These are phyloP conservation scores for Myoxocephalus aenaeus DNA, from an alignment of 2,797 vertebrate species.

Conservation along the genomic window DNA sequence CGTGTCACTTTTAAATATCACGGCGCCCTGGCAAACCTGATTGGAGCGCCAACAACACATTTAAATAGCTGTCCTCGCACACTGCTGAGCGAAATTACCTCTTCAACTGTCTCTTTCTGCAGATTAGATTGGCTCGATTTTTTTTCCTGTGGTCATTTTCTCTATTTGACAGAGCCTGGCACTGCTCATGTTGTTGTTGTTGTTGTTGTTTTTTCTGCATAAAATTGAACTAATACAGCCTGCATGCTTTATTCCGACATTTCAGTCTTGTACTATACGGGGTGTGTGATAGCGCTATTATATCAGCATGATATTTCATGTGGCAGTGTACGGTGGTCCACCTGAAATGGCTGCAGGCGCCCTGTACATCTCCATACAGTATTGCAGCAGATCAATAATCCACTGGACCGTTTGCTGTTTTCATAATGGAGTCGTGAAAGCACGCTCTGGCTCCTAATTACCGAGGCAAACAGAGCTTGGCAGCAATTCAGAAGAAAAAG, in stretches of 20 bases:
- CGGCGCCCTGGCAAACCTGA: slow-evolving; percentile 78
- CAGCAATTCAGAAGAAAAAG: slow-evolving; percentile 76
- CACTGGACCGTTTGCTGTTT: slow-evolving; percentile 86
- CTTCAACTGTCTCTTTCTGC: slow-evolving; percentile 71
- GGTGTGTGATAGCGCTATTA: slow-evolving; percentile 74
- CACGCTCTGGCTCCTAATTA: slow-evolving; percentile 84
- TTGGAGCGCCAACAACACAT: slow-evolving; percentile 79
- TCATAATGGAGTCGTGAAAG: slow-evolving; percentile 87
- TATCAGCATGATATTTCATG: slow-evolving; percentile 80
- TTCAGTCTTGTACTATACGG: slow-evolving; percentile 63
- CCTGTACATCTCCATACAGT: slow-evolving; percentile 80
- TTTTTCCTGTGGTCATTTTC: slow-evolving; percentile 66
- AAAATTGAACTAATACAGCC: slow-evolving; percentile 67
- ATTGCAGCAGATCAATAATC: slow-evolving; percentile 84
- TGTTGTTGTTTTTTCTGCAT: slow-evolving; percentile 55
- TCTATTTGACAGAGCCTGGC: slow-evolving; percentile 66
- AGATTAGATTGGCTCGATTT: slow-evolving; percentile 61
- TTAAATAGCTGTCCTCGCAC: slow-evolving; percentile 78
- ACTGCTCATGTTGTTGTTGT: slow-evolving; percentile 55
- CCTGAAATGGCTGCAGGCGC: slow-evolving; percentile 77
- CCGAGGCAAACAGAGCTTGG: slow-evolving; percentile 82
- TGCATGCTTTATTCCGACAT: slow-evolving; percentile 57
- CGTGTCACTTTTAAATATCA: slow-evolving; percentile 87
- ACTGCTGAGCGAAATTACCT: slow-evolving; percentile 72
- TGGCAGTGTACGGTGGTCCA: slow-evolving; percentile 69